Evolutionary conservation across 2,113 vertebrate species (phyloP).

Genomic region (Grantiella picta): DNA sequence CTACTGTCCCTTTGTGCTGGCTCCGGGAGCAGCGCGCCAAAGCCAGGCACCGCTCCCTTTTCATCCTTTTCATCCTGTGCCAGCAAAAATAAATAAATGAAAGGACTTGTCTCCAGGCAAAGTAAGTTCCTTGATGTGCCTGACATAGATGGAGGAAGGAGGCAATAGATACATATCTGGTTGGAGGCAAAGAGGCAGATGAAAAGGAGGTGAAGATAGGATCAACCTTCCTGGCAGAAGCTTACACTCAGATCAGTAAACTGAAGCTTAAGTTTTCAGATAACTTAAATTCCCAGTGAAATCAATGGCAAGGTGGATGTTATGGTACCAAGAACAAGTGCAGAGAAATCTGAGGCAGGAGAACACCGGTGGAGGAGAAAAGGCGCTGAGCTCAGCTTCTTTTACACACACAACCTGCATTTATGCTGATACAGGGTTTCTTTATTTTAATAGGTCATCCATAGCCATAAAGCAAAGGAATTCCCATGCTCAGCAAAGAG

Average conservation of each 20-base stretch:
- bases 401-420: neutral
- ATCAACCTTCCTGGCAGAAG: neutral
- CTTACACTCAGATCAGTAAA: neutral
- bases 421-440: neutral
- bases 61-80: neutral
- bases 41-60: neutral
- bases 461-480: neutral
- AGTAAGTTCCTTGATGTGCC: neutral
- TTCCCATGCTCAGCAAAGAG: neutral
- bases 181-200: neutral
- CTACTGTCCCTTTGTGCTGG: neutral
- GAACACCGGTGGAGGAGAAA: neutral
- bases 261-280: neutral
- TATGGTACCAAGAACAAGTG: neutral
- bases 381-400: rapidly evolving
- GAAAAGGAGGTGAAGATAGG: neutral
- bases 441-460: neutral
- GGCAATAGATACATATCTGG: neutral
- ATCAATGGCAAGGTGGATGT: neutral
- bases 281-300: neutral
- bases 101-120: conserved; percentile 4
- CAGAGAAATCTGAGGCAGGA: neutral
- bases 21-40: neutral
- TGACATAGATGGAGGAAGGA: neutral
- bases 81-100: conserved; percentile 36